Conservation (phyloP, 2,113 vertebrate species). For the Sander vitreus region DNA sequence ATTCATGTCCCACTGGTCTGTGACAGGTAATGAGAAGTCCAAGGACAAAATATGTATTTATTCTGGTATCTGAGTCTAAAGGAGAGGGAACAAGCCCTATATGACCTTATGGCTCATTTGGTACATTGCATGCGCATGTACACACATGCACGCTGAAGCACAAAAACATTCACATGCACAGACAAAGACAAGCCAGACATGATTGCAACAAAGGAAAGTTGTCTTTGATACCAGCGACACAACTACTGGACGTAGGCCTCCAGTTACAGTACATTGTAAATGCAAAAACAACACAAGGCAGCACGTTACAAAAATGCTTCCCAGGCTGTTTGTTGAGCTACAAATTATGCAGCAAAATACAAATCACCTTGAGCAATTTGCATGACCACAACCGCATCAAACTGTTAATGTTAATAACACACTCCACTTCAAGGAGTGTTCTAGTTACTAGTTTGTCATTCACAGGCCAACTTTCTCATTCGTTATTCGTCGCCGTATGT, state of each 20-base stretch:
- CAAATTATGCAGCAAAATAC: conserved; percentile 53
- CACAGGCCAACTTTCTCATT: conserved; percentile 66
- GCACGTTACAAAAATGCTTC: conserved; percentile 4
- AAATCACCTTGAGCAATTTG: conserved; percentile 61
- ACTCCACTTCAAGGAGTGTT: conserved; percentile 64
- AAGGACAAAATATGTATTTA: conserved; percentile 51
- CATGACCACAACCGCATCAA: conserved; percentile 56
- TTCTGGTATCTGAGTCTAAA: conserved; percentile 45
- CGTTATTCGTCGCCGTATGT: conserved; percentile 56
- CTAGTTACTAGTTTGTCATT: conserved; percentile 65
- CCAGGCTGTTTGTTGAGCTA: conserved; percentile 35
- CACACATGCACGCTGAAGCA: conserved; percentile 10
- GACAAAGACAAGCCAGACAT: conserved; percentile 33
- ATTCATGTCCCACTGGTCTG: conserved; percentile 41
- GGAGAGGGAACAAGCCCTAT: conserved; percentile 26
- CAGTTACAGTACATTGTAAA: conserved; percentile 11
- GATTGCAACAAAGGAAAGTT: conserved; percentile 38
- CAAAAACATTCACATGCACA: conserved; percentile 13
- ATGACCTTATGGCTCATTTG: conserved; percentile 50
- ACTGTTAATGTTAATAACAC: conserved; percentile 59
- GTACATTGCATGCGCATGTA: neutral
- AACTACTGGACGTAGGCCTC: conserved; percentile 8
- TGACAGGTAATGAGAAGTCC: conserved; percentile 54
- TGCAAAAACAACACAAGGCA: conserved; percentile 13
- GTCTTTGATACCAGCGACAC: conserved; percentile 6